phyloP scores from a whole-genome alignment of 1,140 invertebrate genomes.

The Megalopta genalis region DNA sequence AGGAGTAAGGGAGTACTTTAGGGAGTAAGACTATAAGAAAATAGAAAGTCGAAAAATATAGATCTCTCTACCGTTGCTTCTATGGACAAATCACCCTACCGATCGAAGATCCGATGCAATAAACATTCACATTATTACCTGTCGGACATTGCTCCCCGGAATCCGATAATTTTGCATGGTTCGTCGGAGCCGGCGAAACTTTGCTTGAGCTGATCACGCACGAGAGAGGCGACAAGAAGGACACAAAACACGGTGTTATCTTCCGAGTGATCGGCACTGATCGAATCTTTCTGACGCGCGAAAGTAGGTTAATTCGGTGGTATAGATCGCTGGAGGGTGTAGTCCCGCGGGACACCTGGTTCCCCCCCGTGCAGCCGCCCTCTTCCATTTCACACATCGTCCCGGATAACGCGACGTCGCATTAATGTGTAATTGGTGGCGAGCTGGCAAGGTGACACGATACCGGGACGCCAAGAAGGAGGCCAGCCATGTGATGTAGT shows the following conservation, averaged over 20 bases:
- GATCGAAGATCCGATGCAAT: no score
- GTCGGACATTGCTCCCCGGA: no score
- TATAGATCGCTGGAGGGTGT: slow-evolving; percentile 48
- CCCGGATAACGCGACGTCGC: slow-evolving; percentile 63
- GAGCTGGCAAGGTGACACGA: slow-evolving; percentile 62
- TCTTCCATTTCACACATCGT: slow-evolving; percentile 52
- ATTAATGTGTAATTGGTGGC: slow-evolving; percentile 73
- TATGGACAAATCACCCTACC: no score
- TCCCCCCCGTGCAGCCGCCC: not conserved
- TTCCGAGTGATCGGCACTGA: slow-evolving; percentile 40
- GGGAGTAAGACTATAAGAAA: no score
- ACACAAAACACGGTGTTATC: slow-evolving; percentile 45
- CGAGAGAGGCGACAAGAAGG: not conserved
- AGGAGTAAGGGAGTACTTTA: no score
- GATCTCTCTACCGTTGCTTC: no score
- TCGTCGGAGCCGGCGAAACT: not conserved
- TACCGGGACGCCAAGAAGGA: slow-evolving; percentile 58
- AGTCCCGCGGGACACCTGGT: slow-evolving; percentile 57
- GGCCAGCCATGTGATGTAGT: slow-evolving; percentile 66
- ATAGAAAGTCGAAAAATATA: no score
- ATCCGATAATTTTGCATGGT: no score
- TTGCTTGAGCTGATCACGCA: not conserved
- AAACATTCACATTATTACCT: no score
- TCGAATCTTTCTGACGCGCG: slow-evolving; percentile 50
- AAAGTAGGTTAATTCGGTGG: slow-evolving; percentile 70